phyloP scores from a whole-genome alignment of 2,888 invertebrate species.

The Chydorus sphaericus region DNA sequence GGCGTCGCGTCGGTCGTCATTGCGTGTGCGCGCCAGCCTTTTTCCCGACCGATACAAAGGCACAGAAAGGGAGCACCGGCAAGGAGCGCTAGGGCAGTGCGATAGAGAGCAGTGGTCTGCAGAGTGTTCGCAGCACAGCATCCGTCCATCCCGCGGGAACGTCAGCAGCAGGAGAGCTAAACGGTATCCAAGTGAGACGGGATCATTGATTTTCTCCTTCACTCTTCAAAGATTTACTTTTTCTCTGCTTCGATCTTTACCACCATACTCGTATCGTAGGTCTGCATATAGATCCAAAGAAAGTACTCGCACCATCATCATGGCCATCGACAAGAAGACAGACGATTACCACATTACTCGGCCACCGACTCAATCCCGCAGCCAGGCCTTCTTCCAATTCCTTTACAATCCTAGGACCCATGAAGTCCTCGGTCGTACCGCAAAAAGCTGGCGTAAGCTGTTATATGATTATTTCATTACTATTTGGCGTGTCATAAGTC shows the following conservation, averaged over 20 bases:
- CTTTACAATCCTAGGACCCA: constrained; percentile 29
- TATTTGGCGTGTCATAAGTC: neutral
- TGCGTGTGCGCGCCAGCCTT: neutral
- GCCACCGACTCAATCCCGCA: neutral
- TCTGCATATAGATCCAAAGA: neutral
- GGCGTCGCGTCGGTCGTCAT: neutral
- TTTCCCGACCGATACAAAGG: no score
- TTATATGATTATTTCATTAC: neutral
- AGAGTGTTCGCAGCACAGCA: neutral
- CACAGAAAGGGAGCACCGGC: neutral
- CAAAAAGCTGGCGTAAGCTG: constrained; percentile 30
- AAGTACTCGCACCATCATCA: no score
- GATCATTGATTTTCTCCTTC: no score
- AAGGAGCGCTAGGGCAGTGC: no score
- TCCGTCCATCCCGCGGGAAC: no score
- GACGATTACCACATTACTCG: neutral
- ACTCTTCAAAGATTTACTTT: neutral
- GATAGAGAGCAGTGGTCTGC: constrained; percentile 1
- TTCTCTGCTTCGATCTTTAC: neutral
- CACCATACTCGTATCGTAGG: no score
- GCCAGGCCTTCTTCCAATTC: constrained; percentile 23
- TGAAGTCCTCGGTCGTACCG: constrained; percentile 30
- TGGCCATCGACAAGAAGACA: constrained; percentile 5
- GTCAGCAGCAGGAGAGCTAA: no score
- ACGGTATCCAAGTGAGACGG: no score